These are phyloP conservation scores for cattle (Bos taurus) DNA, from an alignment of 2,113 vertebrate species.

Conservation along the genomic window DNA sequence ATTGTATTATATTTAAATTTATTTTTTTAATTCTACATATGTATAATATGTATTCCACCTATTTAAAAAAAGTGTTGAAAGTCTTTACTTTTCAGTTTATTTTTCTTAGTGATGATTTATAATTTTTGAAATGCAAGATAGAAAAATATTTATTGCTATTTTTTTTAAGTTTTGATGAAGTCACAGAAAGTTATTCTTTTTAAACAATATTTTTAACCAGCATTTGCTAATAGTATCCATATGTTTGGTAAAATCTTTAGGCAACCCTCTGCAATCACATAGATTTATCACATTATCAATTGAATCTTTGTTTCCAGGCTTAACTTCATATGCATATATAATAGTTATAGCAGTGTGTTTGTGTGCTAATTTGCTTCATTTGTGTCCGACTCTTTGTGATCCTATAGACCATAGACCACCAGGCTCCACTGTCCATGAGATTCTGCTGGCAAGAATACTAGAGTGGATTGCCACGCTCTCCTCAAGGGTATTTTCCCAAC, in stretches of 20 bases:
- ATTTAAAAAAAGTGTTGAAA: neutral
- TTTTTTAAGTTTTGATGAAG: neutral
- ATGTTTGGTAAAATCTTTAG: neutral
- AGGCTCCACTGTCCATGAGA: neutral
- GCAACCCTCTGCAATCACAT: neutral
- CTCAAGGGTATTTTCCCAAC: neutral
- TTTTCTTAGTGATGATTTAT: neutral
- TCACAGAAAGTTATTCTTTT: neutral
- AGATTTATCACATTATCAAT: neutral
- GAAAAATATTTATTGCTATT: neutral
- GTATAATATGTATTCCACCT: neutral
- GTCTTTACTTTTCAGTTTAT: neutral
- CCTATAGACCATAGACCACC: fast-evolving
- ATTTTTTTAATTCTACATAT: neutral
- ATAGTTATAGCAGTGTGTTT: neutral
- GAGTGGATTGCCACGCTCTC: neutral
- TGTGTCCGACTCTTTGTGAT: fast-evolving
- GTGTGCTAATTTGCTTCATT: neutral
- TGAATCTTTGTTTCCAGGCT: neutral
- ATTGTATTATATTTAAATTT: neutral
- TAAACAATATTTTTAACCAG: neutral
- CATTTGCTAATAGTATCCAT: neutral
- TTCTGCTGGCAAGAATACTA: neutral
- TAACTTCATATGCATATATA: neutral
- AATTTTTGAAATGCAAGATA: neutral